A percentile compares a stretch with the other conserved stretches of the same genome.
Conservation (phyloP, 2,797 vertebrate species). For the Sarcoramphus papa region DNA sequence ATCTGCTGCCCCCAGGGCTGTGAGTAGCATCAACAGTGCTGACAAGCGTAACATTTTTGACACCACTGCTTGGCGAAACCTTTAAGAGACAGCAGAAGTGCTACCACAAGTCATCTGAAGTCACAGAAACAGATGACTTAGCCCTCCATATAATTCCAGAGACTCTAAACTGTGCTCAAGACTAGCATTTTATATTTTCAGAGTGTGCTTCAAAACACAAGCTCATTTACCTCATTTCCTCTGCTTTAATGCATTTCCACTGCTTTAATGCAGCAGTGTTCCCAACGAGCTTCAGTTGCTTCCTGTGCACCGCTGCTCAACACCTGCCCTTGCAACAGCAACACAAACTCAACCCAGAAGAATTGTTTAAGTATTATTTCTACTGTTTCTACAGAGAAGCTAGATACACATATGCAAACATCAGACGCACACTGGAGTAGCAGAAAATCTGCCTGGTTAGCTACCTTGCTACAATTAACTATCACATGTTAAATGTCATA, state of each 20-base stretch:
- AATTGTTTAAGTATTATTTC: neutral
- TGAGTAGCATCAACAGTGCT: neutral
- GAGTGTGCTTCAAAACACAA: neutral
- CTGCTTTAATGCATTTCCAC: neutral
- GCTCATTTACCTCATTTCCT: neutral
- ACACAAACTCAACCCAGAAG: neutral
- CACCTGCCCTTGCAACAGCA: neutral
- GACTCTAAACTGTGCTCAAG: neutral
- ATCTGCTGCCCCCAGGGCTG: neutral
- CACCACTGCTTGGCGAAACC: neutral
- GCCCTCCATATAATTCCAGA: neutral
- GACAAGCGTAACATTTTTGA: neutral
- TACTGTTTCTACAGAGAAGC: neutral
- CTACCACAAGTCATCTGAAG: neutral
- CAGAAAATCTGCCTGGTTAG: neutral
- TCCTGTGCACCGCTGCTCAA: neutral
- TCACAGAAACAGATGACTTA: neutral
- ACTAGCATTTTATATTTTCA: neutral
- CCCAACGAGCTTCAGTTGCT: neutral
- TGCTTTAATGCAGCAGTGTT: neutral
- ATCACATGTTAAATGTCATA: neutral
- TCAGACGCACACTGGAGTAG: fast-evolving
- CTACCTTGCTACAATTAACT: neutral
- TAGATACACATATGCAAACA: neutral
- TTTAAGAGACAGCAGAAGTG: neutral